Conservation (phyloP, 2,888 invertebrate genomes). For the Luffia ferchaultella region DNA sequence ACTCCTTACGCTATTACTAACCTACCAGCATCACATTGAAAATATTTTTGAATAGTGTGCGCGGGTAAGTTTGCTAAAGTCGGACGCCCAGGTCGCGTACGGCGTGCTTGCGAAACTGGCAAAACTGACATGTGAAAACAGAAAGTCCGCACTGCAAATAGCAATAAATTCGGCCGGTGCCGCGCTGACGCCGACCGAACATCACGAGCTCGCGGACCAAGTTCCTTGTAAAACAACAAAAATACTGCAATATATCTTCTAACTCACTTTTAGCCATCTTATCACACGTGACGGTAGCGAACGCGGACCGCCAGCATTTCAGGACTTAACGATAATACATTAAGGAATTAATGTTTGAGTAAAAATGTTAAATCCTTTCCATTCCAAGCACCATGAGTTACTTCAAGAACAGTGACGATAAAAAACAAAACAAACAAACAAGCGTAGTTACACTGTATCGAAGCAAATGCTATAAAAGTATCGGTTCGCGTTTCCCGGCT, state of each 20-base stretch:
- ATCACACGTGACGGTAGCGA: too few relatives aligned
- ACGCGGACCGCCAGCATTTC: too few relatives aligned
- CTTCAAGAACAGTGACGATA: too few relatives aligned
- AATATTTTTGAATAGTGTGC: too few relatives aligned
- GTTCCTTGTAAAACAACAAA: conserved; percentile 47
- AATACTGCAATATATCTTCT: conserved; percentile 52
- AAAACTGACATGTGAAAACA: conserved; percentile 45
- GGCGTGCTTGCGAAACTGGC: conserved; percentile 27
- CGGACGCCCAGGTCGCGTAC: conserved; percentile 13
- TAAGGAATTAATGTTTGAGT: too few relatives aligned
- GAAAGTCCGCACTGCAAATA: conserved; percentile 46
- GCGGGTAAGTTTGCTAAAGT: conserved; percentile 11
- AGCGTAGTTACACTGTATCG: background rate
- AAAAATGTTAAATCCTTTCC: too few relatives aligned
- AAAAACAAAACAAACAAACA: background rate
- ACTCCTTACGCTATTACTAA: too few relatives aligned
- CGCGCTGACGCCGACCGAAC: conserved; percentile 48
- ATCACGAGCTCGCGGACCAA: conserved; percentile 36
- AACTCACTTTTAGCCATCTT: conserved; percentile 20
- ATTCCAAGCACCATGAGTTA: too few relatives aligned
- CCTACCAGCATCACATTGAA: too few relatives aligned
- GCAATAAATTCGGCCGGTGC: conserved; percentile 49
- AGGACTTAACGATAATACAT: too few relatives aligned
- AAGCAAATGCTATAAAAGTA: background rate
- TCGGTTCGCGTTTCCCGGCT: background rate